phyloP scores from a whole-genome alignment of 2,113 vertebrate species.

The Xiphophorus hellerii region DNA sequence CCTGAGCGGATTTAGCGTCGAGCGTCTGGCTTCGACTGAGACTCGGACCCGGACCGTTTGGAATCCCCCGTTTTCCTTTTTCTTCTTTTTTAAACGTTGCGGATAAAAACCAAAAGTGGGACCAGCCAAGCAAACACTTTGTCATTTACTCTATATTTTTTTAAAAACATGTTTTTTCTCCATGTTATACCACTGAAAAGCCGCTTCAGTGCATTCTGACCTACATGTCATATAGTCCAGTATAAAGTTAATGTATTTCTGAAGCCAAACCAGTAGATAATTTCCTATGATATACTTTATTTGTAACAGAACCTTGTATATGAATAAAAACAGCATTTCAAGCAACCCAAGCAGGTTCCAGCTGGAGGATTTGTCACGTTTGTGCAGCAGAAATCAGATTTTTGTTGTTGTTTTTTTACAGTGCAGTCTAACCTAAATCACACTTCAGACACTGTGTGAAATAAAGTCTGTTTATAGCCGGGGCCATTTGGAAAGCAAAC shows the following conservation, averaged over 20 bases:
- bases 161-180: slow-evolving; percentile 39
- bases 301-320: slow-evolving; percentile 79
- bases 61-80: background rate
- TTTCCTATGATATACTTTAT: slow-evolving; percentile 75
- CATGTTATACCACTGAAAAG: slow-evolving; percentile 77
- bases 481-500: slow-evolving; percentile 46
- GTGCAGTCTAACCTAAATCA: slow-evolving; percentile 9
- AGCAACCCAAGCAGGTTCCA: slow-evolving; percentile 47
- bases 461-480: slow-evolving; percentile 43
- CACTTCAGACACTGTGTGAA: slow-evolving; percentile 28
- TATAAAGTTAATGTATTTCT: slow-evolving; percentile 72
- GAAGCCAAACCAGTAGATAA: slow-evolving; percentile 57
- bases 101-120: slow-evolving; percentile 38
- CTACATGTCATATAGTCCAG: slow-evolving; percentile 69
- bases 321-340: slow-evolving; percentile 75
- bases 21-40: slow-evolving; percentile 50
- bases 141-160: slow-evolving; percentile 63
- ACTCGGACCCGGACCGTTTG: background rate
- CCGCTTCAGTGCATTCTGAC: slow-evolving; percentile 56
- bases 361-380: slow-evolving; percentile 5
- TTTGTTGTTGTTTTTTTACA: background rate
- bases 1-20: slow-evolving; percentile 58
- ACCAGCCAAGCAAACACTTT: slow-evolving; percentile 43
- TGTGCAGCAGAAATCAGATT: slow-evolving; percentile 2
- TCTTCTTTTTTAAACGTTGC: slow-evolving; percentile 1